These are phyloP conservation scores for Calosoma granatense DNA, from an alignment of 1,140 invertebrate species.

Conservation along the genomic window DNA sequence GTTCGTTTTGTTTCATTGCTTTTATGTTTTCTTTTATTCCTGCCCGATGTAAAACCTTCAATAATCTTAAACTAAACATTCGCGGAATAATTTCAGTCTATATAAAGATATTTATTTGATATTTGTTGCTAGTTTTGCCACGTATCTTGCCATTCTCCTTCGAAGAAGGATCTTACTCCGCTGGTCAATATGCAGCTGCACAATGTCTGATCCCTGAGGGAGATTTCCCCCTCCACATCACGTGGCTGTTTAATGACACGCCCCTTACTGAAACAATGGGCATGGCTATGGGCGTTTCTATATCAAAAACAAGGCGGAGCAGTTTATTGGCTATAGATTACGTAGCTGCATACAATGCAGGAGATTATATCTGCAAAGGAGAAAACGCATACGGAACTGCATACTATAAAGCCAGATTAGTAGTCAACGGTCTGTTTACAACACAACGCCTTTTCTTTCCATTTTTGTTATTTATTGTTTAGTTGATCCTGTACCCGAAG, in stretches of 20 bases:
- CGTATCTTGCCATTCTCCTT: conserved; percentile 49
- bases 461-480: too few relatives aligned
- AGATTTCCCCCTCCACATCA: conserved; percentile 51
- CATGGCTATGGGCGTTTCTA: conserved; percentile 39
- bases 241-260: conserved; percentile 42
- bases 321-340: conserved; percentile 63
- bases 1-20: too few relatives aligned
- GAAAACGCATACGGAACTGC: conserved; percentile 60
- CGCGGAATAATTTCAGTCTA: too few relatives aligned
- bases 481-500: too few relatives aligned
- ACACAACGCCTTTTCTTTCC: too few relatives aligned
- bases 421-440: conserved; percentile 56
- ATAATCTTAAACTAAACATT: too few relatives aligned
- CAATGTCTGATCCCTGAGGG: conserved; percentile 53
- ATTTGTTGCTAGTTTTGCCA: conserved; percentile 40
- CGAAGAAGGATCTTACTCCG: conserved; percentile 51
- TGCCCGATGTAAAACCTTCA: too few relatives aligned
- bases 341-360: conserved; percentile 56
- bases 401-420: conserved; percentile 49
- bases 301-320: conserved; percentile 56
- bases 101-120: neutral
- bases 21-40: too few relatives aligned
- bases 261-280: conserved; percentile 19
- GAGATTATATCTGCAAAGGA: conserved; percentile 70
- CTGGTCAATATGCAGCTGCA: conserved; percentile 60